These are phyloP conservation scores for Acanthiza pusilla DNA, from an alignment of 2,797 vertebrate species.

Conservation along the genomic window DNA sequence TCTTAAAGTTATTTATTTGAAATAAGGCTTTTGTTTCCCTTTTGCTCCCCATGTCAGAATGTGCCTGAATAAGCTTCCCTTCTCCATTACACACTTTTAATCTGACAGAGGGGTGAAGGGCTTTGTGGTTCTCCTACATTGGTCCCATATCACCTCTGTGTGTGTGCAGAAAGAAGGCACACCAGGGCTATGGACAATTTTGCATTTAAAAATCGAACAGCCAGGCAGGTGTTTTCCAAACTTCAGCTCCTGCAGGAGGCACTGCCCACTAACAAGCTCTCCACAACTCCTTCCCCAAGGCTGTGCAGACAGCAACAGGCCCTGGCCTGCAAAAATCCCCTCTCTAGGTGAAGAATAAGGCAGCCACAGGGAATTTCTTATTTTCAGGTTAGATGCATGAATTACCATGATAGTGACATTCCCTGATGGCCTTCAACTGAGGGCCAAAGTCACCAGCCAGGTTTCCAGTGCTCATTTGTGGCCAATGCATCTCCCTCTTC, in stretches of 20 bases:
- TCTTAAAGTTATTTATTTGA: not conserved
- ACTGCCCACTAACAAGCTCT: not conserved
- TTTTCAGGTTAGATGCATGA: not conserved
- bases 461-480: not conserved
- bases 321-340: not conserved
- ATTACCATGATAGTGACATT: not conserved
- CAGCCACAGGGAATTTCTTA: not conserved
- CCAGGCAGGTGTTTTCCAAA: not conserved
- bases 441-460: not conserved
- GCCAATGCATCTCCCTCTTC: not conserved
- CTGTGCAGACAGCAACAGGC: not conserved
- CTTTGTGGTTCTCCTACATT: not conserved
- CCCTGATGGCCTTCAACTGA: not conserved
- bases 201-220: not conserved
- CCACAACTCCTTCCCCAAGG: not conserved
- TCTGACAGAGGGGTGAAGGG: not conserved
- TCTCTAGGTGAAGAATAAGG: not conserved
- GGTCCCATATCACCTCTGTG: not conserved
- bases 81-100: not conserved
- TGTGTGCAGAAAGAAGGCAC: not conserved
- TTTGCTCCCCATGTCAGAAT: not conserved
- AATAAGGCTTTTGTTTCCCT: not conserved
- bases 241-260: not conserved
- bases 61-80: not conserved
- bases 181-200: not conserved